Evolutionary conservation across 2,113 vertebrate species (phyloP), one percentile per base, ranked within the genome.

Genomic region (Macroglossus sobrinus): DNA sequence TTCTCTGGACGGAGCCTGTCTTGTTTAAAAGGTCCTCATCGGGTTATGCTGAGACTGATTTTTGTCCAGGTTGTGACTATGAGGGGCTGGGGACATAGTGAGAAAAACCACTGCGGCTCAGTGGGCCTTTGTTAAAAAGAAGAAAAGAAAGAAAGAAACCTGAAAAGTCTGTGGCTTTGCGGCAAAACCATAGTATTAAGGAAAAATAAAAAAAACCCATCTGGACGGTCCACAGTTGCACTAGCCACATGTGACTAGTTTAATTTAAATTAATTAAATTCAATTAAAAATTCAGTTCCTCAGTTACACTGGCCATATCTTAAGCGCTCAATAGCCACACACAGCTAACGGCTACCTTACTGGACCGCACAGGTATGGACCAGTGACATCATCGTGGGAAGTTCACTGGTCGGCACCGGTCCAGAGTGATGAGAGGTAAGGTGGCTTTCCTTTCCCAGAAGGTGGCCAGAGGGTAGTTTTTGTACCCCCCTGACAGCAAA

Each of bases 371-470:
- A 3, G 76, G 14, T 3, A 5, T 3, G 10, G 24, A 14, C 16
- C 26, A 3, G 3, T 7, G 1, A 2, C 21, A 1, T n/a, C 55
- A 15, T 0, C 0, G 0, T 21, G 7, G 63, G 18, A 47, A 18
- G 47, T 11, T 26, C 6, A 9, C 2, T 4, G 68, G 91, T 1
- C 3, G 5, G 69, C 2, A 0, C 69, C 9, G 63, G 82, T 24
- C 57, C 80, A 2, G 50, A 40, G 33, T 3, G 2, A 22, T 0
- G 2, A 11, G 21, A 16, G 79, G 43, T 1, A 7, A 59, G 43
- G 0, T 1, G 50, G 26, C 35, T 43, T 84, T 19, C 12, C 24
- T 61, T 61, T 85, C 89, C 71, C 22, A 69, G 86, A 66, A 45
- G 76, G 53, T 18, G 47, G 76, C 84, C 6, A 18, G 15, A 28